Evolutionary conservation across 2,113 vertebrate species (phyloP).

Genomic region (Syngnathus floridae): DNA sequence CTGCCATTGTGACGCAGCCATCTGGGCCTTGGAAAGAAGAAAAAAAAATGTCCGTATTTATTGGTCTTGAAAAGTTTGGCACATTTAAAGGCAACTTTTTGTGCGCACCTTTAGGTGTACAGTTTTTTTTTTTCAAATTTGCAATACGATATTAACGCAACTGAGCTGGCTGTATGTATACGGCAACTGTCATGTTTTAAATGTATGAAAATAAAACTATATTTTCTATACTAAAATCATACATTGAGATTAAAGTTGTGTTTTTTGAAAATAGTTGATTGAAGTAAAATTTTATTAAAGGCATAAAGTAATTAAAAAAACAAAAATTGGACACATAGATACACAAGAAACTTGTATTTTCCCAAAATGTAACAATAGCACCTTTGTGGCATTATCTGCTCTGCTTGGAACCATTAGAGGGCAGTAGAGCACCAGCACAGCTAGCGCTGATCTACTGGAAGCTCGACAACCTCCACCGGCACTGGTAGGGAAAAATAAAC

Average conservation of each 20-base stretch:
- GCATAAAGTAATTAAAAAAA: background rate
- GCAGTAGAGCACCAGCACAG: constrained; percentile 97
- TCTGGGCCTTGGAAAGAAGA: constrained; percentile 70
- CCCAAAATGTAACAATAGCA: constrained; percentile 4
- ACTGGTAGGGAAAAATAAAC: constrained; percentile 55
- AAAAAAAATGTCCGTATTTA: constrained; percentile 55
- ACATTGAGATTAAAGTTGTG: too few species aligned
- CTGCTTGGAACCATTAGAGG: constrained; percentile 81
- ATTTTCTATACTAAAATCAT: too few species aligned
- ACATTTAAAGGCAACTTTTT: background rate
- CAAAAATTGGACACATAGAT: too few species aligned
- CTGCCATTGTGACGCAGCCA: constrained; percentile 72
- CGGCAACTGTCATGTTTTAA: too few species aligned
- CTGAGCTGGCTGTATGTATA: too few species aligned
- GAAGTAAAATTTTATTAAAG: too few species aligned
- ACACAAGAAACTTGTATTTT: too few species aligned
- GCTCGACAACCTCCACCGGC: constrained; percentile 37
- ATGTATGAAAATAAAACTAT: too few species aligned
- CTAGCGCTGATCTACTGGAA: constrained; percentile 68
- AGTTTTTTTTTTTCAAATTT: background rate
- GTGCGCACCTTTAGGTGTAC: background rate
- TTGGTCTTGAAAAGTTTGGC: constrained; percentile 32
- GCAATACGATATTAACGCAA: too few species aligned
- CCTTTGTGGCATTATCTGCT: too few species aligned
- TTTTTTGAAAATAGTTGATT: too few species aligned